These are phyloP conservation scores for Mystacides longicornis DNA, from an alignment of 2,888 invertebrate genomes.

Conservation along the genomic window DNA sequence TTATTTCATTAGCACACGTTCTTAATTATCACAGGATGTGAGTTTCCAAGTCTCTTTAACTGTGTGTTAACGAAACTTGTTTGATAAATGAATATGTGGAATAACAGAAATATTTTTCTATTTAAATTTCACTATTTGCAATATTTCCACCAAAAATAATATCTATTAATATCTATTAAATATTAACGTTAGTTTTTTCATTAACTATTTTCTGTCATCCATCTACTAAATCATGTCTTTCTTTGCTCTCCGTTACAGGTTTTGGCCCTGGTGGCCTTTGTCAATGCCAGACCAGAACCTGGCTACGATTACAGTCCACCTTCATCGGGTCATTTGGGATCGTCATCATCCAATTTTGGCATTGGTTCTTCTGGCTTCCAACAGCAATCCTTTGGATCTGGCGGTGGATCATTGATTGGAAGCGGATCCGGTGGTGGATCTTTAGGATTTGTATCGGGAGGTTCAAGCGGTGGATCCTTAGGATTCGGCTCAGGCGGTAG, in stretches of 20 bases:
- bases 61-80: no score
- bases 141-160: no score
- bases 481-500: constrained; percentile 5
- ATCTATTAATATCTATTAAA: no score
- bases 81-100: no score
- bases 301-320: constrained; percentile 42
- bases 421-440: not conserved
- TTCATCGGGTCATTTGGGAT: not conserved
- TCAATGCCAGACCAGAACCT: constrained; percentile 54
- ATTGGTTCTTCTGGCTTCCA: not conserved
- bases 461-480: constrained; percentile 1
- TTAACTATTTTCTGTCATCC: no score
- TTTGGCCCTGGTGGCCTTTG: constrained; percentile 47
- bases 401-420: not conserved
- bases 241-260: constrained; percentile 15
- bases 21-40: no score
- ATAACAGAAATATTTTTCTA: no score
- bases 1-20: no score
- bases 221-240: not conserved
- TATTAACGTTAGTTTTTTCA: no score
- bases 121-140: no score
- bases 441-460: constrained; percentile 6
- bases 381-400: not conserved
- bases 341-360: not conserved
- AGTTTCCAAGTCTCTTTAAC: no score